Percentiles rank a stretch among this genome's conserved stretches.
Conservation (phyloP, 2,113 vertebrate genomes). For the Larimichthys polyactis region DNA sequence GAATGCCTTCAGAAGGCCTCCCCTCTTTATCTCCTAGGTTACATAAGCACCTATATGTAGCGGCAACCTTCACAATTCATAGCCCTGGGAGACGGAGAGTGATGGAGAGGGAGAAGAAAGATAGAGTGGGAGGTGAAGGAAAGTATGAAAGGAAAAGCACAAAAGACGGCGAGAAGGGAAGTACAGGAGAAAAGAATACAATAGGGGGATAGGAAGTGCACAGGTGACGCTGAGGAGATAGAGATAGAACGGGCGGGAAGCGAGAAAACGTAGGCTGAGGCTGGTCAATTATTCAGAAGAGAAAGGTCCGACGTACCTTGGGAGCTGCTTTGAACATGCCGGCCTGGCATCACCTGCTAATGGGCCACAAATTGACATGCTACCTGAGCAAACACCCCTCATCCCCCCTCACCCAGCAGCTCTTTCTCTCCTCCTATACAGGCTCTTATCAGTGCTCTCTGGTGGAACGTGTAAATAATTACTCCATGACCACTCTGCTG, state of each 20-base stretch:
- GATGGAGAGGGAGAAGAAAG: constrained; percentile 25
- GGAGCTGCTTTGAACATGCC: constrained; percentile 64
- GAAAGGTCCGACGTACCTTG: constrained; percentile 42
- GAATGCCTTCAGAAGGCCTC: constrained; percentile 32
- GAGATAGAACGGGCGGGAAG: constrained; percentile 18
- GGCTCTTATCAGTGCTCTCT: constrained; percentile 63
- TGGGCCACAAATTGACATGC: constrained; percentile 65
- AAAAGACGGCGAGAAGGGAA: constrained; percentile 20
- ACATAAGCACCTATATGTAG: constrained; percentile 55
- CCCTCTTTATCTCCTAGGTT: constrained; percentile 27
- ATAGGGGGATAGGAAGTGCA: constrained; percentile 8
- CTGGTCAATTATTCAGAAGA: constrained; percentile 76
- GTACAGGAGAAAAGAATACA: constrained; percentile 22
- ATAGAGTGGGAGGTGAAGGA: constrained; percentile 16
- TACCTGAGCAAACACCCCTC: constrained; percentile 51
- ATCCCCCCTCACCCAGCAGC: neutral
- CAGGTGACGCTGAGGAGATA: constrained; percentile 36
- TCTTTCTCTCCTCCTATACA: constrained; percentile 8
- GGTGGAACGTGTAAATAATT: constrained; percentile 73
- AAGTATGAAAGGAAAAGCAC: constrained; percentile 10
- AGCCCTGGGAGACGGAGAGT: constrained; percentile 39
- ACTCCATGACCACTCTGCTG: constrained; percentile 66
- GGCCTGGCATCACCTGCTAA: constrained; percentile 68
- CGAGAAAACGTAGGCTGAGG: constrained; percentile 13
- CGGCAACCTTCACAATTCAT: constrained; percentile 34